phyloP scores from a whole-genome alignment of 1,140 invertebrate genomes.

The Bilobella aurantiaca region DNA sequence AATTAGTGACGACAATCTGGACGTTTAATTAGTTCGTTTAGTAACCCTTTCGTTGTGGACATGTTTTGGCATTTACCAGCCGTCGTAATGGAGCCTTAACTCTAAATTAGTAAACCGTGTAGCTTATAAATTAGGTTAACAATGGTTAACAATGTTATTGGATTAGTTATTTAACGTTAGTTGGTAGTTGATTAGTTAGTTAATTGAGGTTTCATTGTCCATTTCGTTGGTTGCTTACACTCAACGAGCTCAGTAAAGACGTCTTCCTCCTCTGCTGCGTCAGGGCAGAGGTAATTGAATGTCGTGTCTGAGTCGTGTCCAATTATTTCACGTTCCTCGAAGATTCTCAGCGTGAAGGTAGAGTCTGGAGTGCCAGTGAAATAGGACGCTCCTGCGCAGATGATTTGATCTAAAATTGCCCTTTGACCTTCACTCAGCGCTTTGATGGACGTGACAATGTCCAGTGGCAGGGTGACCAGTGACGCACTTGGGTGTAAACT shows the following conservation, averaged over 20 bases:
- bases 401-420: constrained; percentile 92
- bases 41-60: too few relatives aligned
- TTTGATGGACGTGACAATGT: neutral
- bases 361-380: constrained; percentile 89
- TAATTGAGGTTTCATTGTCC: constrained; percentile 7
- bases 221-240: constrained; percentile 8
- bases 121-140: too few relatives aligned
- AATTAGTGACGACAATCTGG: too few relatives aligned
- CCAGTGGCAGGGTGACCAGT: neutral
- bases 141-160: too few relatives aligned
- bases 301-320: constrained; percentile 69
- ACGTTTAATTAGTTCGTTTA: too few relatives aligned
- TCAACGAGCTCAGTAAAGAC: neutral
- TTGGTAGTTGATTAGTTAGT: too few relatives aligned
- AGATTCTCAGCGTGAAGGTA: constrained; percentile 90
- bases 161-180: too few relatives aligned
- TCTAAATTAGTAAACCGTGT: too few relatives aligned
- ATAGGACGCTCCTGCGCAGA: constrained; percentile 74
- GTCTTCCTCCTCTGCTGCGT: constrained; percentile 3
- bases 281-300: constrained; percentile 76
- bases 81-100: too few relatives aligned
- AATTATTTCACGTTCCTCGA: constrained; percentile 91
- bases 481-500: neutral
- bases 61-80: too few relatives aligned
- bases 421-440: constrained; percentile 61